These are phyloP conservation scores for Pomatostomus ruficeps DNA, from an alignment of 2,113 vertebrate genomes.

Conservation along the genomic window DNA sequence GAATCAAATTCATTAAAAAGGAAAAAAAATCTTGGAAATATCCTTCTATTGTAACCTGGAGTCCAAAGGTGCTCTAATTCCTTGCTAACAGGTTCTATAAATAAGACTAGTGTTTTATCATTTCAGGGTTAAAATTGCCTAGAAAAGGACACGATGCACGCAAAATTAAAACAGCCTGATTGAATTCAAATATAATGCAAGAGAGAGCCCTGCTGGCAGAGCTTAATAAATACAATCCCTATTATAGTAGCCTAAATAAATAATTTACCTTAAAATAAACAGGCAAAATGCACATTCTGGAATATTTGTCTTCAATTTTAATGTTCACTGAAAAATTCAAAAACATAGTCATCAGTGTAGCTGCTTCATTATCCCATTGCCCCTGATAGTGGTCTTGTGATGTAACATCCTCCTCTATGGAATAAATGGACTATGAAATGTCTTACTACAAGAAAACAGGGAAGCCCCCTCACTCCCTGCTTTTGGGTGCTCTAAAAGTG, in stretches of 20 bases:
- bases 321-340: neutral
- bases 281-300: neutral
- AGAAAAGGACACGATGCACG: neutral
- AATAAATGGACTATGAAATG: neutral
- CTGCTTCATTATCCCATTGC: neutral
- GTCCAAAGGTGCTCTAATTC: neutral
- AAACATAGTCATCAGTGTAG: neutral
- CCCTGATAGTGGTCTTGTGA: neutral
- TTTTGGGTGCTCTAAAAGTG: neutral
- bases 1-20: neutral
- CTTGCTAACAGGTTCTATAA: neutral
- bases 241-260: neutral
- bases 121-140: slow-evolving; percentile 23
- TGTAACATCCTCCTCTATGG: neutral
- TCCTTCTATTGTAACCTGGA: neutral
- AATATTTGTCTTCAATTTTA: neutral
- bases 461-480: rapidly evolving
- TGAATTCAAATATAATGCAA: slow-evolving; percentile 63
- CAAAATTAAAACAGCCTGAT: neutral
- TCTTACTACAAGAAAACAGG: neutral
- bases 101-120: neutral
- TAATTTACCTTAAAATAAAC: neutral
- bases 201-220: slow-evolving; percentile 71
- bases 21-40: neutral
- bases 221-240: slow-evolving; percentile 33